These are phyloP conservation scores for Dimorphilus gyrociliatus DNA, from an alignment of 2,888 invertebrate genomes.

Conservation along the genomic window DNA sequence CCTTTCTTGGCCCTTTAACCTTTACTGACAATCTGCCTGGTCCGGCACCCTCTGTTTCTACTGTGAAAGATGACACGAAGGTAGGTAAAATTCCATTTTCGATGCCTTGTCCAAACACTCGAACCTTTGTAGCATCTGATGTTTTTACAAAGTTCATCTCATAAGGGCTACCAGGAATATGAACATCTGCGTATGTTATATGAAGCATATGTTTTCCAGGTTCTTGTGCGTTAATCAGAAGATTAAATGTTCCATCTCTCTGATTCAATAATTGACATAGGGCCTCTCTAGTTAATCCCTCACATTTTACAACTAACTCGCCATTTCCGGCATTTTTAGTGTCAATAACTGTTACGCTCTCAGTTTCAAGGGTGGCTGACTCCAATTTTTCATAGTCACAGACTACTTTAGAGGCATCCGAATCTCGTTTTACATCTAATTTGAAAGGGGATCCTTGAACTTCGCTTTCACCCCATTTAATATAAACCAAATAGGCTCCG, in stretches of 20 bases:
- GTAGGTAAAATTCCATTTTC: constrained; percentile 93
- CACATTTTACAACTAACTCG: constrained; percentile 9
- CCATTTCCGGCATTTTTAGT: constrained; percentile 9
- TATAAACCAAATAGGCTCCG: constrained; percentile 58
- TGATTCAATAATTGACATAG: constrained; percentile 7
- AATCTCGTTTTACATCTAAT: too few relatives aligned
- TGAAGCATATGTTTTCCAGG: constrained; percentile 7
- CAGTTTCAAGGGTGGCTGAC: constrained; percentile 80
- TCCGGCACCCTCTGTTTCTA: constrained; percentile 95
- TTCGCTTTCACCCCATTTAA: constrained; percentile 72
- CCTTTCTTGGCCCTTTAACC: constrained; percentile 92
- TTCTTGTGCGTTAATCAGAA: constrained; percentile 7
- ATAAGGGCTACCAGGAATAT: constrained; percentile 49
- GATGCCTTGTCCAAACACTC: constrained; percentile 92
- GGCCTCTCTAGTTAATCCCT: constrained; percentile 7
- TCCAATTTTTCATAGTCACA: constrained; percentile 84
- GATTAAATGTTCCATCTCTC: constrained; percentile 7
- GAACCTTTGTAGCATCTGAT: constrained; percentile 92
- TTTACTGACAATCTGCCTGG: constrained; percentile 95
- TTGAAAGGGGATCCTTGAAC: constrained; percentile 64
- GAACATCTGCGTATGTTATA: constrained; percentile 7
- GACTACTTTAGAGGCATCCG: constrained; percentile 41
- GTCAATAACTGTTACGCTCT: constrained; percentile 64
- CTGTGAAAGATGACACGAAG: constrained; percentile 91
- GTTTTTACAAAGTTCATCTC: constrained; percentile 75